Evolutionary conservation across 2,113 vertebrate species (phyloP).

Genomic region (Tenebrosternarchus preto): DNA sequence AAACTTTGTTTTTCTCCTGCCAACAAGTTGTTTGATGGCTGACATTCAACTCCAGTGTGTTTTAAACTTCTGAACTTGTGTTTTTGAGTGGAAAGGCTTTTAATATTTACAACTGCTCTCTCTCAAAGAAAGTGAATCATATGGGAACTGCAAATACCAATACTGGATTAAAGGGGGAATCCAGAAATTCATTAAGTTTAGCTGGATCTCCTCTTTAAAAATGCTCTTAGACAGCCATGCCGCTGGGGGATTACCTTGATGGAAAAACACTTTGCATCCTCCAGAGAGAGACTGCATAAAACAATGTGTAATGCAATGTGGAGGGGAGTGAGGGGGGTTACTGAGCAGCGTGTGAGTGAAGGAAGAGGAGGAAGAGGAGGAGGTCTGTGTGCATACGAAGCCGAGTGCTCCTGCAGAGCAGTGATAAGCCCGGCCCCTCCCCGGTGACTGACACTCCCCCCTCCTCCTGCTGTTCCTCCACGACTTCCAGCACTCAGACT

Average conservation of each 20-base stretch:
- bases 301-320: background rate
- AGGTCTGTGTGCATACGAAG: background rate
- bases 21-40: background rate
- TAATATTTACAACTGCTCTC: background rate
- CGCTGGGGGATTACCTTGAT: background rate
- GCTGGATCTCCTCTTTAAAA: background rate
- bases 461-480: no score
- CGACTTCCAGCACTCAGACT: no score
- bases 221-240: background rate
- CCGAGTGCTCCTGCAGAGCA: no score
- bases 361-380: no score
- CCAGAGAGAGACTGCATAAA: background rate
- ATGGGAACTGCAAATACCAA: background rate
- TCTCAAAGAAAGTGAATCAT: background rate
- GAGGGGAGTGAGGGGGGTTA: slow-evolving; percentile 3
- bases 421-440: no score
- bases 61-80: no score
- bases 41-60: background rate
- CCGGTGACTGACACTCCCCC: no score
- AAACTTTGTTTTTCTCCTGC: background rate
- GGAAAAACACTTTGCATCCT: background rate
- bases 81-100: background rate
- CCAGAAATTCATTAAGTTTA: background rate
- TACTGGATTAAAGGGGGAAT: background rate
- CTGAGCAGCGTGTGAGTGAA: no score